Evolutionary conservation across 2,797 vertebrate species (phyloP), one percentile per base, ranked within the genome.

Genomic region (Octomys mimax): DNA sequence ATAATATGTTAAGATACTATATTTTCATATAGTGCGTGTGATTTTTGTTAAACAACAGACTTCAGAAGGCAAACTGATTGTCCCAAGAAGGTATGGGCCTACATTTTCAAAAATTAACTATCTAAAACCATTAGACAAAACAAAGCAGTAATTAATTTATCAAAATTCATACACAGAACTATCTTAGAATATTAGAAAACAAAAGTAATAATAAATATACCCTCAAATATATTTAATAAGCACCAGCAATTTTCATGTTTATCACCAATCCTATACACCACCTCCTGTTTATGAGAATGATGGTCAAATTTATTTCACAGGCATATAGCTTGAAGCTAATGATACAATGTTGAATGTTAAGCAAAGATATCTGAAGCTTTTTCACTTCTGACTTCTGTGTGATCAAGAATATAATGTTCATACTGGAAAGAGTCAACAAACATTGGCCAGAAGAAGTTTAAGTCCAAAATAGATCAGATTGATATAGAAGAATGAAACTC

Each of bases 121-220:
- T 46, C 24, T 46, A 22, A 75, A 96, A 82, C 14, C n/a, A 81
- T 87, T 93, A 78, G 12, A 16, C 77, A 95, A 94, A 88, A 91
- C 5, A 92, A 9, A 61, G 81, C 4, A 62, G 39, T 93, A 90
- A 95, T 71, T 94, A 89, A 88, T 75, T 87, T 81, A 94, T 78
- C 80, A 96, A 93, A 96, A 89, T 54, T 89, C 33, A 89, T 88
- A 3, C 49, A 57, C 8, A 93, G 5, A 92, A 70, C 19, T 83
- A 87, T 89, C 22, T 95, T 84, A 89, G 19, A 89, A 57, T 93
- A 92, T 91, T 83, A 91, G 92, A 94, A 59, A 77, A 62, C 62
- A 87, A 79, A 94, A 89, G 42, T 93, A 92, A 96, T 68, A 95
- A 93, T 83, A 89, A 93, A 81, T 91, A 73, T 93, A 86, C 75